Evolutionary conservation across 2,888 invertebrate species (phyloP).

Genomic region (Lepeophtheirus nordmannii): DNA sequence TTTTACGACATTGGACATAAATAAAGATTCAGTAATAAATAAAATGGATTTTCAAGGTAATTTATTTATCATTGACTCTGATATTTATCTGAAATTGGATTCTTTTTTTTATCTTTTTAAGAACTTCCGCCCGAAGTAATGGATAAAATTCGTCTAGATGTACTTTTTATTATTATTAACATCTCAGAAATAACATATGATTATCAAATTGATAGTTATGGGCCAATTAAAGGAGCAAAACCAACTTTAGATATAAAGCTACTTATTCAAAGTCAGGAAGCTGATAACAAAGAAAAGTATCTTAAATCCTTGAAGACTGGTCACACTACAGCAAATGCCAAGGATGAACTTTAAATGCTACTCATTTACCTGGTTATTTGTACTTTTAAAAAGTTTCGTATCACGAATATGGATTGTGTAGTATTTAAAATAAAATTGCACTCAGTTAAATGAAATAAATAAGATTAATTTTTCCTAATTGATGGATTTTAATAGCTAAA

Average conservation of each 20-base stretch:
- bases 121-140: neutral
- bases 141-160: neutral
- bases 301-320: neutral
- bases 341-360: constrained; percentile 3
- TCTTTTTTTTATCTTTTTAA: neutral
- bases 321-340: neutral
- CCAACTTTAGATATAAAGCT: neutral
- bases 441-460: no score
- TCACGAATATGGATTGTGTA: no score
- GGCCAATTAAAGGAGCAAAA: neutral
- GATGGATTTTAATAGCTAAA: no score
- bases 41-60: neutral
- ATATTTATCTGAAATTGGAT: neutral
- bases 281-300: neutral
- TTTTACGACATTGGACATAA: neutral
- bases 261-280: neutral
- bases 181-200: neutral
- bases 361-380: no score
- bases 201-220: neutral
- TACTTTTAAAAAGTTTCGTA: no score
- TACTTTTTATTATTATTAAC: neutral
- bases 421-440: no score
- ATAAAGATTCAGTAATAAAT: neutral
- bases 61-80: neutral
- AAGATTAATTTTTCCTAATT: no score